Percentiles rank a stretch among this genome's conserved stretches.
These are phyloP conservation scores for Cranoglanis bouderius DNA, from an alignment of 2,113 vertebrate genomes.

Conservation along the genomic window DNA sequence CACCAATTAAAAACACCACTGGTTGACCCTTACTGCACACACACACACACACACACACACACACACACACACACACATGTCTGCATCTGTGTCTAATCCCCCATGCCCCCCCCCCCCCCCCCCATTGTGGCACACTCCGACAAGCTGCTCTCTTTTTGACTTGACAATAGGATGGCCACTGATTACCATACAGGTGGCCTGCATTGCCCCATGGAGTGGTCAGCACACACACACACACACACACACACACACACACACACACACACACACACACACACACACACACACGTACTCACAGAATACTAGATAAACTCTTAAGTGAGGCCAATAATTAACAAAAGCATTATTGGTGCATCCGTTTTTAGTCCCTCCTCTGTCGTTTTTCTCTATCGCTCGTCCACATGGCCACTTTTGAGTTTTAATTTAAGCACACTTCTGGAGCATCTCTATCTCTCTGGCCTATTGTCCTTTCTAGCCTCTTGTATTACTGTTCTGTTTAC, in stretches of 20 bases:
- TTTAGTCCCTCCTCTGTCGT: conserved; percentile 37
- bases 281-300: neutral
- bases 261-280: conserved; percentile 37
- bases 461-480: conserved; percentile 1
- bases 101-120: conserved; percentile 55
- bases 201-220: conserved; percentile 32
- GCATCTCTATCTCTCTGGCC: neutral
- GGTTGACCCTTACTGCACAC: conserved; percentile 40
- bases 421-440: neutral
- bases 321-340: conserved; percentile 47
- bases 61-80: conserved; percentile 35
- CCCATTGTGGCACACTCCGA: conserved; percentile 69
- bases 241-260: conserved; percentile 27
- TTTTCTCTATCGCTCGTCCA: conserved; percentile 12
- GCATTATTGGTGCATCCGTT: conserved; percentile 8
- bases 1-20: conserved; percentile 45
- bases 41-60: conserved; percentile 36
- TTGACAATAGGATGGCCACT: conserved; percentile 65
- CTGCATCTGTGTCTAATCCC: conserved; percentile 49
- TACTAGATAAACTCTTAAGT: conserved; percentile 32
- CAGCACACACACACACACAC: conserved; percentile 18
- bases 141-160: conserved; percentile 68
- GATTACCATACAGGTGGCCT: conserved; percentile 76
- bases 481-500: neutral
- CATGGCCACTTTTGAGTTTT: conserved; percentile 9